These are phyloP conservation scores for Eupithecia inturbata DNA, from an alignment of 2,888 invertebrate genomes.

Conservation along the genomic window DNA sequence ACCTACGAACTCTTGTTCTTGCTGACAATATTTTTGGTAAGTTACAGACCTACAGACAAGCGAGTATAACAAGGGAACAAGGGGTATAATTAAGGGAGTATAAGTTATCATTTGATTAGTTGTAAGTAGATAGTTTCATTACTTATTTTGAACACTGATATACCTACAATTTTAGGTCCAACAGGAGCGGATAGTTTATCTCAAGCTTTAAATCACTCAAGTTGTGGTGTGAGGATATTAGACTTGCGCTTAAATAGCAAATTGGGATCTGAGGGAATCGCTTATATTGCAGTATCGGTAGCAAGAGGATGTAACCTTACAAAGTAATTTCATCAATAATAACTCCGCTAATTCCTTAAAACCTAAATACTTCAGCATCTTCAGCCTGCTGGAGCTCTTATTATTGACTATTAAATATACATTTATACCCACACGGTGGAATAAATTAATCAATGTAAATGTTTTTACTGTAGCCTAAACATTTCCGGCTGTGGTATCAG, in stretches of 20 bases:
- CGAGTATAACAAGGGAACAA: not conserved
- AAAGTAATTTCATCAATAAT: conserved; percentile 54
- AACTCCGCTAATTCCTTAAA: too few species aligned
- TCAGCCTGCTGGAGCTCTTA: not conserved
- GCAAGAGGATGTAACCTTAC: conserved; percentile 79
- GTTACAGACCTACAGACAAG: not conserved
- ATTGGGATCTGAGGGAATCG: conserved; percentile 76
- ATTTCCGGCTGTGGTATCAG: conserved; percentile 80
- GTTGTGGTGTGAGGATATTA: conserved; percentile 68
- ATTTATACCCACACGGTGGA: not conserved
- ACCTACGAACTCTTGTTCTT: conserved; percentile 76
- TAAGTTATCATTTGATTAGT: not conserved
- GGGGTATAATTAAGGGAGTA: not conserved
- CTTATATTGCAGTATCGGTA: conserved; percentile 74
- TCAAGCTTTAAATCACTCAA: conserved; percentile 70
- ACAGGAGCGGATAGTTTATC: conserved; percentile 72
- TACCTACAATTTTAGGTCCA: conserved; percentile 59
- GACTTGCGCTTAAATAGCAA: conserved; percentile 75
- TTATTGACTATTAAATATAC: not conserved
- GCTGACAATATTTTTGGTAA: conserved; percentile 83
- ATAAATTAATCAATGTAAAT: not conserved
- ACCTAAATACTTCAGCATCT: not conserved
- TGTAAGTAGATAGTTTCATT: not conserved
- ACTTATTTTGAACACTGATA: not conserved
- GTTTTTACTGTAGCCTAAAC: conserved; percentile 61